phyloP scores from a whole-genome alignment of 2,797 vertebrate genomes.

The Pseudochaenichthys georgianus region DNA sequence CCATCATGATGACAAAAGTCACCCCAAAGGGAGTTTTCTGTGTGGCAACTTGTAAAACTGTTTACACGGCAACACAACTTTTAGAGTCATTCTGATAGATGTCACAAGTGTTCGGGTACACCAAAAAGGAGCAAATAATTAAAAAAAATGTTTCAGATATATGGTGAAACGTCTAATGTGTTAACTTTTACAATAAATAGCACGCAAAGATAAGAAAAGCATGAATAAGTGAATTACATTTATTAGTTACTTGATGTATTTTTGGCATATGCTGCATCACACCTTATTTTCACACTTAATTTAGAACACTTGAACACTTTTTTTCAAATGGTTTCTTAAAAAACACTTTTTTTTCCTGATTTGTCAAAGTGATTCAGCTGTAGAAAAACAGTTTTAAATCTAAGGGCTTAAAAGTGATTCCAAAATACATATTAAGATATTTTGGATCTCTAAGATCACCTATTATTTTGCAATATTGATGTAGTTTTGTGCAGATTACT shows the following conservation, averaged over 20 bases:
- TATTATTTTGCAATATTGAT: background rate
- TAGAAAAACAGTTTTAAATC: background rate
- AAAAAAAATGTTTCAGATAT: too few species aligned
- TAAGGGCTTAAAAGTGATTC: background rate
- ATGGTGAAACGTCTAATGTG: background rate
- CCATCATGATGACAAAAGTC: constrained; percentile 69
- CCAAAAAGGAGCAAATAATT: background rate
- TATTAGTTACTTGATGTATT: too few species aligned
- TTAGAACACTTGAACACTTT: background rate
- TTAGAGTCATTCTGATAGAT: constrained; percentile 12
- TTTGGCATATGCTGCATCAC: too few species aligned
- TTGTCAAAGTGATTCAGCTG: too few species aligned
- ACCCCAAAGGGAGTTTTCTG: constrained; percentile 42
- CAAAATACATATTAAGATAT: constrained; percentile 3
- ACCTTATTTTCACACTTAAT: constrained; percentile 1
- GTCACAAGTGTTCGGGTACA: background rate
- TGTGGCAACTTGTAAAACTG: constrained; percentile 53
- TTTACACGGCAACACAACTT: constrained; percentile 42
- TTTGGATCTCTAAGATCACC: background rate
- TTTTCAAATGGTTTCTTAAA: background rate
- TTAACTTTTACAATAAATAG: constrained; percentile 5
- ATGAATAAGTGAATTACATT: background rate
- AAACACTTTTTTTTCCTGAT: too few species aligned
- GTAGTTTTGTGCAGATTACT: background rate
- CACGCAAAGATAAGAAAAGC: background rate